These are phyloP conservation scores for Heliornis fulica DNA, from an alignment of 2,113 vertebrate genomes.

Conservation along the genomic window DNA sequence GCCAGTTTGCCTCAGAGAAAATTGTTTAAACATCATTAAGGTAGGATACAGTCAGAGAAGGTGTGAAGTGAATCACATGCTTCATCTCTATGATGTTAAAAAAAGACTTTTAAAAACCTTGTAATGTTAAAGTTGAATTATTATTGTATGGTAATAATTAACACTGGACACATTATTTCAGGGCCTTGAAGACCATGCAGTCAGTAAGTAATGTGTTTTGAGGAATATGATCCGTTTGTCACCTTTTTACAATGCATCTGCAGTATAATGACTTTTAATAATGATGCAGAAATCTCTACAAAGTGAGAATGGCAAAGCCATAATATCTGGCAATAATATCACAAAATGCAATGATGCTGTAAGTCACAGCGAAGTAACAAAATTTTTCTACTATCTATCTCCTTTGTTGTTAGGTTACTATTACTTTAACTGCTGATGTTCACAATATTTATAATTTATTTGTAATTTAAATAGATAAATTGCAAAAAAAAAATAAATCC, in stretches of 20 bases:
- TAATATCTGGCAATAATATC: not conserved
- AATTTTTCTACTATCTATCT: slow-evolving; percentile 30
- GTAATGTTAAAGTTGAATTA: not conserved
- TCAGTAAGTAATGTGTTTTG: not conserved
- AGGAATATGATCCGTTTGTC: not conserved
- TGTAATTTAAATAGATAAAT: slow-evolving; percentile 19
- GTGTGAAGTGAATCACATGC: not conserved
- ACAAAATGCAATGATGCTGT: not conserved
- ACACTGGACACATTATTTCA: not conserved
- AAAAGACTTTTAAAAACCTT: not conserved
- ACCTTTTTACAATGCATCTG: not conserved
- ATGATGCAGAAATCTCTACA: not conserved
- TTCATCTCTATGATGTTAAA: not conserved
- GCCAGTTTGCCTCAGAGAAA: not conserved
- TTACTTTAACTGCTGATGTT: slow-evolving; percentile 48
- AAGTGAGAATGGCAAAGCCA: not conserved
- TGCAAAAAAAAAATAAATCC: slow-evolving; percentile 11
- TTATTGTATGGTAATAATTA: not conserved
- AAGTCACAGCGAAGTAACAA: slow-evolving; percentile 10
- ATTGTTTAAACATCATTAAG: not conserved
- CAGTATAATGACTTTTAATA: not conserved
- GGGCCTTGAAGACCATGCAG: not conserved
- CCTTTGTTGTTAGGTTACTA: slow-evolving; percentile 30
- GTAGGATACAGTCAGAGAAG: not conserved
- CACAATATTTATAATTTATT: slow-evolving; percentile 48